Evolutionary conservation across 1,140 invertebrate species (phyloP).

Genomic region (Gerris buenoi): DNA sequence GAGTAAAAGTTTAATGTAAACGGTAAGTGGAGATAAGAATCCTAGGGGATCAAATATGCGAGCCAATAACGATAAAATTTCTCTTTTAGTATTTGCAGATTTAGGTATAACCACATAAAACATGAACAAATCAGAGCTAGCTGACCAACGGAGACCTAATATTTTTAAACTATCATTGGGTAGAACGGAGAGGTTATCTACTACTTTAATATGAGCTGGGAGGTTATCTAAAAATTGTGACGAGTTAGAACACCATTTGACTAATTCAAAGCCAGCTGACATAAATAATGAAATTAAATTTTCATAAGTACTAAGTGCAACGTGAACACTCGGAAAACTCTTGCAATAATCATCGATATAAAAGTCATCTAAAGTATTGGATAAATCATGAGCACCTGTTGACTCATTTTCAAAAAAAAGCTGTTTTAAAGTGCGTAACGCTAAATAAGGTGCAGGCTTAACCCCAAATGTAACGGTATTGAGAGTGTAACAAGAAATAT

Average conservation of each 20-base stretch:
- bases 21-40: background rate
- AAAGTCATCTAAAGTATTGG: background rate
- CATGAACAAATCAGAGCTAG: background rate
- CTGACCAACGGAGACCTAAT: background rate
- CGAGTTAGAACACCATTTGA: background rate
- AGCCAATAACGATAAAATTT: background rate
- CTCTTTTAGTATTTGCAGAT: background rate
- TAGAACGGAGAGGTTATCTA: background rate
- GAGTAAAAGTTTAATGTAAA: background rate
- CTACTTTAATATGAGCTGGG: background rate
- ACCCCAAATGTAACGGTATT: background rate
- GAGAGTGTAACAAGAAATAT: constrained; percentile 4
- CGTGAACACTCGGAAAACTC: background rate
- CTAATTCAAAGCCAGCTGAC: background rate
- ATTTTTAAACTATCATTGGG: background rate
- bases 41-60: background rate
- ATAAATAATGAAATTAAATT: background rate
- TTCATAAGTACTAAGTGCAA: background rate
- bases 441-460: constrained; percentile 2
- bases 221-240: background rate
- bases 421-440: constrained; percentile 1
- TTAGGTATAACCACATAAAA: background rate
- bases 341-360: background rate
- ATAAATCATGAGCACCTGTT: background rate
- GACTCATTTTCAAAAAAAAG: background rate